Percentiles rank a stretch among this genome's conserved stretches.
phyloP scores from a whole-genome alignment of 64 coral and sea anemone genomes.

The Dendrophyllia cribrosa region DNA sequence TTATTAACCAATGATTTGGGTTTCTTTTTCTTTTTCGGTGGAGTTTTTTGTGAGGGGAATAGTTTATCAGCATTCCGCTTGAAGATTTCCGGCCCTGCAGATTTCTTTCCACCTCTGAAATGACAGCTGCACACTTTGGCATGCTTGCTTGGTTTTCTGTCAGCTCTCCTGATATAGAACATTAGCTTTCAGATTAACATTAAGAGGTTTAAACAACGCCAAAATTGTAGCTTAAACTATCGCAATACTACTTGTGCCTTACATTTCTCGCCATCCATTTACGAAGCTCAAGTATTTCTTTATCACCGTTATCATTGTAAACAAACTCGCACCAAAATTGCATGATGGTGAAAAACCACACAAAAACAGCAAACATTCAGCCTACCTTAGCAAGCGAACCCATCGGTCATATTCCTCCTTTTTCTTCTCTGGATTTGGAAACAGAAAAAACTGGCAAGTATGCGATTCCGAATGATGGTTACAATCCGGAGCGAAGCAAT shows the following conservation, averaged over 20 bases:
- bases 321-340: too few relatives aligned
- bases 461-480: conserved; percentile 48
- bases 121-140: conserved; percentile 1
- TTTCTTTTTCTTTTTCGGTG: conserved; percentile 1
- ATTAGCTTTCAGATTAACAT: not conserved
- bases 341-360: not conserved
- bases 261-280: not conserved
- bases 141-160: not conserved
- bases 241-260: not conserved
- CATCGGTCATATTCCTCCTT: conserved; percentile 3
- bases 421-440: conserved; percentile 30
- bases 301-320: not conserved
- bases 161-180: not conserved
- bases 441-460: conserved; percentile 50
- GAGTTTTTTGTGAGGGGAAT: conserved; percentile 10
- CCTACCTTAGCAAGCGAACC: conserved; percentile 6
- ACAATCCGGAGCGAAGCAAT: conserved; percentile 61
- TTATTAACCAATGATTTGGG: not conserved
- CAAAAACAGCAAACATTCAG: not conserved
- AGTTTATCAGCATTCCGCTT: conserved; percentile 17
- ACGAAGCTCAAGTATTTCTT: not conserved
- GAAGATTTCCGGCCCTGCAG: not conserved
- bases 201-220: not conserved
- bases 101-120: conserved; percentile 8
- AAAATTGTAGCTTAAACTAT: not conserved